Percentiles rank a stretch among this genome's conserved stretches.
Conservation (phyloP, 1,140 invertebrate species). For the Forficula auricularia region DNA sequence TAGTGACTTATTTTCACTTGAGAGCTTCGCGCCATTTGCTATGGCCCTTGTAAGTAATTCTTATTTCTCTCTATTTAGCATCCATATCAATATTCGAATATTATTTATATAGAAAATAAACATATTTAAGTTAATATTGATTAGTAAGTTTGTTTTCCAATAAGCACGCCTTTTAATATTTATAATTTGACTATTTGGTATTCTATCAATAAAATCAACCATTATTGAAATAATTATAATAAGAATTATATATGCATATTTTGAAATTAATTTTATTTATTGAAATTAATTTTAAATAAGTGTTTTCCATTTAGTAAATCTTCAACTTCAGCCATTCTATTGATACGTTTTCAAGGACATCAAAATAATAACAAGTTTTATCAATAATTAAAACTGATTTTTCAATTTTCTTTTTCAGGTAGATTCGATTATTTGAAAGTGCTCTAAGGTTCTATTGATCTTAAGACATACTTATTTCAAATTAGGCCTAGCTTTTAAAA, state of each 20-base stretch:
- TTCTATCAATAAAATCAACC: background rate
- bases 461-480: background rate
- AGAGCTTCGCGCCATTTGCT: constrained; percentile 11
- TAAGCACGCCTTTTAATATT: background rate
- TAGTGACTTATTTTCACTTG: background rate
- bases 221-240: background rate
- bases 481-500: background rate
- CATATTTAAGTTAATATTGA: background rate
- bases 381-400: background rate
- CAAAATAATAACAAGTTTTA: constrained; percentile 3
- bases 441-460: constrained; percentile 2
- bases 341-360: constrained; percentile 4
- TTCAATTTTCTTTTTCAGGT: background rate
- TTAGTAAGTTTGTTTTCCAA: background rate
- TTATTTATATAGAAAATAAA: background rate
- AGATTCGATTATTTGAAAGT: background rate
- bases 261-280: background rate
- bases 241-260: background rate
- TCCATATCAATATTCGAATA: background rate
- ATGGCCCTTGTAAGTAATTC: constrained; percentile 8
- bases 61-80: background rate
- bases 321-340: background rate
- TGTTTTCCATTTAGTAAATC: background rate
- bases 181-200: background rate
- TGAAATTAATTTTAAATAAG: background rate